Percentiles rank a stretch among this genome's conserved stretches.
These are phyloP conservation scores for Rhinoraja longicauda DNA, from an alignment of 2,797 vertebrate genomes.

Conservation along the genomic window DNA sequence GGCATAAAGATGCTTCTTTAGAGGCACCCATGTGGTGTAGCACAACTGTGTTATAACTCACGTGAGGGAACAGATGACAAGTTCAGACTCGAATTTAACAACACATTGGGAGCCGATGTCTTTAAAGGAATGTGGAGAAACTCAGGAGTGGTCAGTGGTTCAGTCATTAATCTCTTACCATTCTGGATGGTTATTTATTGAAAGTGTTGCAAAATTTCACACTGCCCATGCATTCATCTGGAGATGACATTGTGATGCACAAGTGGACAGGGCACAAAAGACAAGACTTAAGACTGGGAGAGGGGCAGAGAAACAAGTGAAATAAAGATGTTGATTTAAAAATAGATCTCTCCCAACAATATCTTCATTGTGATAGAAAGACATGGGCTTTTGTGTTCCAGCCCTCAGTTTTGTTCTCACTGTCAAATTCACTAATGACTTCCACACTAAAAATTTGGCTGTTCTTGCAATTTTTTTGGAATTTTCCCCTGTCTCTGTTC, in stretches of 20 bases:
- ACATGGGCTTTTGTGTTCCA: background rate
- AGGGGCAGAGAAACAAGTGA: background rate
- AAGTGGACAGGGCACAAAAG: background rate
- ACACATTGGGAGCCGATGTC: background rate
- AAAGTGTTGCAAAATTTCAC: background rate
- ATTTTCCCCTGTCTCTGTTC: background rate
- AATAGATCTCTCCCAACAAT: background rate
- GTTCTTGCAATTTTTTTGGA: background rate
- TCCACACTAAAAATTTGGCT: background rate
- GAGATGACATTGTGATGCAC: background rate
- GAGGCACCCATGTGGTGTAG: background rate
- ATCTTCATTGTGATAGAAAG: background rate
- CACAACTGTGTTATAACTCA: background rate
- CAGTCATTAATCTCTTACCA: background rate
- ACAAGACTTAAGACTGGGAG: background rate
- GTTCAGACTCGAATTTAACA: background rate
- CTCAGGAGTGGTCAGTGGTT: background rate
- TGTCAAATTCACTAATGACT: background rate
- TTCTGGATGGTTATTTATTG: background rate
- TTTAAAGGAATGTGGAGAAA: background rate
- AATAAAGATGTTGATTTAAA: constrained; percentile 7
- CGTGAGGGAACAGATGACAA: background rate
- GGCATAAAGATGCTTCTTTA: background rate
- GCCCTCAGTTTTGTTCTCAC: background rate
- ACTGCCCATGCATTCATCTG: background rate